Conservation (phyloP, 2,113 vertebrate species). For the Limanda limanda region DNA sequence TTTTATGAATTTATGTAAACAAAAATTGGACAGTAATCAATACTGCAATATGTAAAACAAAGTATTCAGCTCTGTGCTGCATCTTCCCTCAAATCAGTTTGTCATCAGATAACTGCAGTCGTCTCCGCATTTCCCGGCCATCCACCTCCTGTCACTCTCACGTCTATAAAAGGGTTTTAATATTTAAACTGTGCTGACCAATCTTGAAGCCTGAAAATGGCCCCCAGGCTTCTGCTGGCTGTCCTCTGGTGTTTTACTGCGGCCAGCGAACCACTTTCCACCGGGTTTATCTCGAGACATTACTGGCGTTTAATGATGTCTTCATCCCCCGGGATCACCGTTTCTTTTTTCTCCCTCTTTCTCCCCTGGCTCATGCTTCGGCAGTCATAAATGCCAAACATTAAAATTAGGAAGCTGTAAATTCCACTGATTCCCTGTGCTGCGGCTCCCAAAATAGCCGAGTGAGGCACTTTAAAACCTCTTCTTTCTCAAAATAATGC, state of each 20-base stretch:
- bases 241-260: slow-evolving; percentile 70
- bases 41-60: background rate
- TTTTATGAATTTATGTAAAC: no score
- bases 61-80: background rate
- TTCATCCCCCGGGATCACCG: slow-evolving; percentile 42
- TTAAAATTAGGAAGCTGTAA: slow-evolving; percentile 70
- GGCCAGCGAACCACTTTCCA: slow-evolving; percentile 53
- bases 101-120: slow-evolving; percentile 19
- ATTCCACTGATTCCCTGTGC: slow-evolving; percentile 51
- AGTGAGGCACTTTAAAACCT: slow-evolving; percentile 29
- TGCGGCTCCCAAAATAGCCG: slow-evolving; percentile 47
- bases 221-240: slow-evolving; percentile 48
- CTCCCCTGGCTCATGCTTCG: slow-evolving; percentile 43
- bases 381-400: slow-evolving; percentile 58
- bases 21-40: background rate
- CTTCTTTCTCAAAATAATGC: background rate
- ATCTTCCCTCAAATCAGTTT: slow-evolving; percentile 24
- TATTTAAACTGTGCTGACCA: slow-evolving; percentile 60
- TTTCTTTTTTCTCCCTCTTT: slow-evolving; percentile 51
- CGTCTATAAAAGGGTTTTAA: slow-evolving; percentile 36
- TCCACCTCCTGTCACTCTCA: slow-evolving; percentile 20
- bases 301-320: slow-evolving; percentile 69
- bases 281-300: slow-evolving; percentile 58
- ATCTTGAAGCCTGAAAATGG: slow-evolving; percentile 42
- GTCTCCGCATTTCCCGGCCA: slow-evolving; percentile 5